Conservation (phyloP, 2,797 vertebrate species). For the Rhynchonycteris naso region DNA sequence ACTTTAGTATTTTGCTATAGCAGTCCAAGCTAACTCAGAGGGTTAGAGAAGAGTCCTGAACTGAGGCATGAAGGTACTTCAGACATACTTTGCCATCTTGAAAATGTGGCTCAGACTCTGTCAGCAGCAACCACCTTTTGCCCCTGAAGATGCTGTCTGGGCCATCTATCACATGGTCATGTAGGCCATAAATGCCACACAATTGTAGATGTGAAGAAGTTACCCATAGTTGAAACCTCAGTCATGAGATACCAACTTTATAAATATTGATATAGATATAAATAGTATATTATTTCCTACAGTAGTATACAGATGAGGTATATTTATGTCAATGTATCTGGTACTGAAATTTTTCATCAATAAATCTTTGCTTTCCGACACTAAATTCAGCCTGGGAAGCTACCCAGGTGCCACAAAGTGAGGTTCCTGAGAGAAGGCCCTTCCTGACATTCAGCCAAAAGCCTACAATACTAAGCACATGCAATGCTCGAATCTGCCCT, state of each 20-base stretch:
- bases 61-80: not conserved
- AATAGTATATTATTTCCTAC: not conserved
- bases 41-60: not conserved
- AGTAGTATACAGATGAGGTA: not conserved
- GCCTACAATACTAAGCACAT: rapidly evolving
- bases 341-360: not conserved
- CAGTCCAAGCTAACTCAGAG: not conserved
- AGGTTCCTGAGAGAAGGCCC: not conserved
- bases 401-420: not conserved
- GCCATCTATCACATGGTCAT: not conserved
- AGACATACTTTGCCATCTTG: not conserved
- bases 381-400: not conserved
- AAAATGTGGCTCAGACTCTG: not conserved
- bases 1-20: not conserved
- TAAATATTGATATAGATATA: not conserved
- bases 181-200: not conserved
- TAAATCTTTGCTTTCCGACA: not conserved
- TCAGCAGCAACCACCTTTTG: not conserved
- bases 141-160: not conserved
- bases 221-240: not conserved
- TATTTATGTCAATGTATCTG: not conserved
- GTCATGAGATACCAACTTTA: not conserved
- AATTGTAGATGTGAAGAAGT: not conserved
- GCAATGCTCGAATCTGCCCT: not conserved
- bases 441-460: not conserved